A percentile compares a stretch with the other conserved stretches of the same genome.
phyloP scores from a whole-genome alignment of 1,140 invertebrate species.

The Solenopsis invicta region DNA sequence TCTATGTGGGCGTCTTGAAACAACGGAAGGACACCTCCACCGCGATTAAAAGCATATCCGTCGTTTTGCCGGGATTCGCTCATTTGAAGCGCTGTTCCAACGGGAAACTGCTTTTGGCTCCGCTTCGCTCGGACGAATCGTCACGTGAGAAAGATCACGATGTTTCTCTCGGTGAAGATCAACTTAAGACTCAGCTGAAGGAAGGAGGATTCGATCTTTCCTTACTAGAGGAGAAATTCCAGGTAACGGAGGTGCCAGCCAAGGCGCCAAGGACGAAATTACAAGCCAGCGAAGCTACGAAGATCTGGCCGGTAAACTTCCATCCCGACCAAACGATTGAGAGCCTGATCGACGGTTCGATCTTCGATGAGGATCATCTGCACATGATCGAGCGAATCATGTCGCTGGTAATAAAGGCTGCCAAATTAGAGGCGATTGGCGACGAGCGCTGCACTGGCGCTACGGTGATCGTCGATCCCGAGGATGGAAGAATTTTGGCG shows the following conservation, averaged over 20 bases:
- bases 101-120: slow-evolving; percentile 89
- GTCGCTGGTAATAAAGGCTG: slow-evolving; percentile 88
- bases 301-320: slow-evolving; percentile 95
- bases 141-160: slow-evolving; percentile 33
- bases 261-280: slow-evolving; percentile 88
- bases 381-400: slow-evolving; percentile 89
- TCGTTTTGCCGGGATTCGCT: slow-evolving; percentile 88
- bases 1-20: slow-evolving; percentile 88
- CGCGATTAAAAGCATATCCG: slow-evolving; percentile 88
- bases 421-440: slow-evolving; percentile 81
- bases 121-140: slow-evolving; percentile 53
- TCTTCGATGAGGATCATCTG: slow-evolving; percentile 89
- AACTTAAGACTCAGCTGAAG: slow-evolving; percentile 86
- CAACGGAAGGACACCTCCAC: slow-evolving; percentile 89
- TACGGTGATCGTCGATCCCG: slow-evolving; percentile 91
- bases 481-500: slow-evolving; percentile 88
- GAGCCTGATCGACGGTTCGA: slow-evolving; percentile 88
- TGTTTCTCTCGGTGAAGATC: slow-evolving; percentile 64
- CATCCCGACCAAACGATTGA: slow-evolving; percentile 92
- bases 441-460: slow-evolving; percentile 83
- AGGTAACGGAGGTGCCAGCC: slow-evolving; percentile 88
- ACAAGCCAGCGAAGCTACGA: slow-evolving; percentile 90
- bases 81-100: slow-evolving; percentile 92
- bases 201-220: slow-evolving; percentile 86
- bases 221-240: slow-evolving; percentile 87